A percentile compares a stretch with the other conserved stretches of the same genome.
Conservation (phyloP, 2,797 vertebrate species). For the Hydrocynus forskahlii region DNA sequence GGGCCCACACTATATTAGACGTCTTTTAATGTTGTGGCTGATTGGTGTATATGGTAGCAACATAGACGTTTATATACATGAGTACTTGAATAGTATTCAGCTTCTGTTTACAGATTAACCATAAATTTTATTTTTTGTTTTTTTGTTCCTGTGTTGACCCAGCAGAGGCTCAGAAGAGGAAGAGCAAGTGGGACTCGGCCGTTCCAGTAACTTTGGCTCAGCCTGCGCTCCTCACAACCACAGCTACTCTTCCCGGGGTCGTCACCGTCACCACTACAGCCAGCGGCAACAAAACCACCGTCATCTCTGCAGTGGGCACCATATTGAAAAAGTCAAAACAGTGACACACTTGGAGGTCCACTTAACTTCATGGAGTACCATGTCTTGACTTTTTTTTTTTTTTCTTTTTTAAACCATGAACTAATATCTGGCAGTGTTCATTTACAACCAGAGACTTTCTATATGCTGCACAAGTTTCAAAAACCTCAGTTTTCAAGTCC, state of each 20-base stretch:
- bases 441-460: not conserved
- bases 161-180: slow-evolving; percentile 95
- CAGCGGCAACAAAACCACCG: slow-evolving; percentile 96
- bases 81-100: too few relatives aligned
- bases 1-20: too few relatives aligned
- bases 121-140: not conserved
- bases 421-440: not conserved
- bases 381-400: not conserved
- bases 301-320: slow-evolving; percentile 97
- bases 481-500: not conserved
- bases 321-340: slow-evolving; percentile 98
- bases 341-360: slow-evolving; percentile 58
- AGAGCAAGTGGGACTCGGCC: slow-evolving; percentile 98
- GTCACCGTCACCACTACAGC: slow-evolving; percentile 97
- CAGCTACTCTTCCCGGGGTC: slow-evolving; percentile 88
- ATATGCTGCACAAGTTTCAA: not conserved
- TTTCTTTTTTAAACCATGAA: not conserved
- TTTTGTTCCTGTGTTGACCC: slow-evolving; percentile 1
- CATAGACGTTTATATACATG: too few relatives aligned
- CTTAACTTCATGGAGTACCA: too few relatives aligned
- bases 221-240: slow-evolving; percentile 92
- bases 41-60: too few relatives aligned
- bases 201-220: slow-evolving; percentile 94
- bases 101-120: too few relatives aligned
- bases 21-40: too few relatives aligned